Percentiles rank a stretch among this genome's conserved stretches.
phyloP scores from a whole-genome alignment of 1,140 invertebrate genomes.

The Stratiolaelaps scimitus region DNA sequence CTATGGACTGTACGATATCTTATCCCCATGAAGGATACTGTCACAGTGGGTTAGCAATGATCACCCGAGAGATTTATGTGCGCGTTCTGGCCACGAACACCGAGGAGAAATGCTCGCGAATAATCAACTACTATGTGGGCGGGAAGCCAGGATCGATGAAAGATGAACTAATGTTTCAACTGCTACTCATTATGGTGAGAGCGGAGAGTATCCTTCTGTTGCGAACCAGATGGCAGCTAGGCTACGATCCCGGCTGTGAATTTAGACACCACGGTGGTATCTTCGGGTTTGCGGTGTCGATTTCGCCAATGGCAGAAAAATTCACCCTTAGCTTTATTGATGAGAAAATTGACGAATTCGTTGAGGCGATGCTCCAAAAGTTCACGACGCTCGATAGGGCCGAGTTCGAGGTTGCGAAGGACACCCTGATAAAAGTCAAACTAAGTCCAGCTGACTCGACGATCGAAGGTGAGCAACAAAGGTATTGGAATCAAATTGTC shows the following conservation, averaged over 20 bases:
- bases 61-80: background rate
- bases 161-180: background rate
- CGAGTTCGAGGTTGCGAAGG: background rate
- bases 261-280: background rate
- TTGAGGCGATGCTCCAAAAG: background rate
- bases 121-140: slow-evolving; percentile 3
- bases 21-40: background rate
- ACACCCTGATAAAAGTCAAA: slow-evolving; percentile 2
- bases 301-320: background rate
- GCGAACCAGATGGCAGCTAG: background rate
- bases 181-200: background rate
- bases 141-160: background rate
- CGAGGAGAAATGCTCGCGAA: slow-evolving; percentile 1
- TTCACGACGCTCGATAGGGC: background rate
- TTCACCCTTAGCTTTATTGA: background rate
- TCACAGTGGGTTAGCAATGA: background rate
- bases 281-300: background rate
- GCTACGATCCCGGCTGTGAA: background rate
- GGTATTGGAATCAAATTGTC: slow-evolving; percentile 4
- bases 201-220: background rate
- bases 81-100: background rate
- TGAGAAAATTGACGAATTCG: slow-evolving; percentile 8
- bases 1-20: background rate
- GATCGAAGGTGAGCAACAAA: background rate
- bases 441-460: background rate